Percentiles rank a stretch among this genome's conserved stretches.
Evolutionary conservation across 53 echinoderm and acorn worm genomes (phyloP).

Genomic region (Patiria pectinifera): DNA sequence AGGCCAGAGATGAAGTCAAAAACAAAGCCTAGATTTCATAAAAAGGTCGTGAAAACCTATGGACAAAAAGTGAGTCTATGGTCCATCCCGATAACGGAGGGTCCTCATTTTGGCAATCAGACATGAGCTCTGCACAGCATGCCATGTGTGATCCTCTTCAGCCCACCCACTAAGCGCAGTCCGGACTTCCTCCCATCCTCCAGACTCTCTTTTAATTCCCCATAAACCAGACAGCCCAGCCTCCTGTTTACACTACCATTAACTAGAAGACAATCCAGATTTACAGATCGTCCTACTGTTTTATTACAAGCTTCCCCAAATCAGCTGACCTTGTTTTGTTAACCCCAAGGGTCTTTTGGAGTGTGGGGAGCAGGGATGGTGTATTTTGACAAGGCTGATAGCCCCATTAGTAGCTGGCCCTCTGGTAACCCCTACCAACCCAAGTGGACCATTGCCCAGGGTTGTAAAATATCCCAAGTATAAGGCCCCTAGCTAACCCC

Average conservation of each 20-base stretch:
- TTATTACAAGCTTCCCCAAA: not conserved
- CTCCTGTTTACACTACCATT: constrained; percentile 35
- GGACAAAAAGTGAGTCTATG: no score
- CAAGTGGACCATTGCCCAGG: constrained; percentile 2
- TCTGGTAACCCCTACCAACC: not conserved
- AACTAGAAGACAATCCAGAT: not conserved
- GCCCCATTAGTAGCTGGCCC: constrained; percentile 12
- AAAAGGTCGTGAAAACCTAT: no score
- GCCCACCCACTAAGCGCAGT: constrained; percentile 45
- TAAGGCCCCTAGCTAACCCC: not conserved
- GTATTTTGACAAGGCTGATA: constrained; percentile 48
- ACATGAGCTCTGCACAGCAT: not conserved
- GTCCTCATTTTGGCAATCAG: not conserved
- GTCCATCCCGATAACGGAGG: no score
- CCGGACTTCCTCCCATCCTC: not conserved
- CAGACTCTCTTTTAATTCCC: not conserved
- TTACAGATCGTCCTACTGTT: not conserved
- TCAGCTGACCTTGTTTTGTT: not conserved
- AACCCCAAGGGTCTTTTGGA: not conserved
- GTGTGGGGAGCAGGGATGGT: not conserved
- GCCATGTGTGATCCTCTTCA: not conserved
- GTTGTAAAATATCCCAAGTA: not conserved
- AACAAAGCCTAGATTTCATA: no score
- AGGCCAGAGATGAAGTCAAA: no score
- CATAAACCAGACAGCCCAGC: constrained; percentile 3